These are phyloP conservation scores for Oreonectes daqikongensis DNA, from an alignment of 2,797 vertebrate genomes.

Conservation along the genomic window DNA sequence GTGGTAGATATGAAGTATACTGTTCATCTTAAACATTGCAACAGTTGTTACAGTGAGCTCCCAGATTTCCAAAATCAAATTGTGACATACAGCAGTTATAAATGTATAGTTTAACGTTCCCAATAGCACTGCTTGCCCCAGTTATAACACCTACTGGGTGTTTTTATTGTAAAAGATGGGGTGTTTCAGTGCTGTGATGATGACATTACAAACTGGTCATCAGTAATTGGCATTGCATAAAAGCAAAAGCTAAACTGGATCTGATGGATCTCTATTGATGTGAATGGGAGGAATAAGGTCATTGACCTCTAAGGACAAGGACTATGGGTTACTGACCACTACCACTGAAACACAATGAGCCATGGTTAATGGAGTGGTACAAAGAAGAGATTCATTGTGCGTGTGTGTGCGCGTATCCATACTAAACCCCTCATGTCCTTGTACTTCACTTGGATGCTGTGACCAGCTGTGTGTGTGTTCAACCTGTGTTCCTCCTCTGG, in stretches of 20 bases:
- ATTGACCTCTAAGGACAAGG: slow-evolving; percentile 29
- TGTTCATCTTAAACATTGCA: slow-evolving; percentile 6
- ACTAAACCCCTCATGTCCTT: slow-evolving; percentile 46
- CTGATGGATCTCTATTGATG: slow-evolving; percentile 20
- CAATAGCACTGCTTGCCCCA: too few species aligned
- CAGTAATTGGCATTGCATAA: not conserved
- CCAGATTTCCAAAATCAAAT: too few species aligned
- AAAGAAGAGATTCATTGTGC: slow-evolving; percentile 1
- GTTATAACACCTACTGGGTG: too few species aligned
- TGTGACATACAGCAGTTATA: too few species aligned
- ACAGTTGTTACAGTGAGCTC: not conserved
- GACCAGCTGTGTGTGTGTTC: slow-evolving; percentile 41
- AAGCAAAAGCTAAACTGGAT: not conserved
- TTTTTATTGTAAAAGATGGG: too few species aligned
- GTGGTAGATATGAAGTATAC: not conserved
- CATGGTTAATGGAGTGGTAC: slow-evolving; percentile 25
- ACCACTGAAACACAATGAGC: slow-evolving; percentile 35
- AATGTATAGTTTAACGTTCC: too few species aligned
- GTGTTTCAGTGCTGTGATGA: not conserved
- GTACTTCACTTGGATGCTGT: slow-evolving; percentile 34
- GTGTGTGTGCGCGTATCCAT: slow-evolving; percentile 3
- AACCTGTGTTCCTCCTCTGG: slow-evolving; percentile 46
- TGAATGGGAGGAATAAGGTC: slow-evolving; percentile 26
- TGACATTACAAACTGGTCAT: not conserved
- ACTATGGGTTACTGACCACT: slow-evolving; percentile 34